These are phyloP conservation scores for Xiphophorus maculatus DNA, from an alignment of 2,113 vertebrate species.

Conservation along the genomic window DNA sequence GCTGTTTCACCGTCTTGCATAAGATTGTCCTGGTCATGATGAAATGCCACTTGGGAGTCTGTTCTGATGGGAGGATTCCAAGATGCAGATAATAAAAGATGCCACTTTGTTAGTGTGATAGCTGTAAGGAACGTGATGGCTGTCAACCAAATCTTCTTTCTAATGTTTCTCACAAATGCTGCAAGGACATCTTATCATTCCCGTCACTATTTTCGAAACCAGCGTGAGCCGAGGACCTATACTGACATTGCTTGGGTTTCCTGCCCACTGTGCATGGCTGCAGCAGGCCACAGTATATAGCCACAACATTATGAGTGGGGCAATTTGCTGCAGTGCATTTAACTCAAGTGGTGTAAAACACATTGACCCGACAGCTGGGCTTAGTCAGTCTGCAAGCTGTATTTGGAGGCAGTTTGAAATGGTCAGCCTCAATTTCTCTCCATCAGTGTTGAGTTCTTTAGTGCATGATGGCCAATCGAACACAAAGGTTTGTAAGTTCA, in stretches of 20 bases:
- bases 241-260: constrained; percentile 38
- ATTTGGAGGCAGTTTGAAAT: constrained; percentile 60
- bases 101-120: constrained; percentile 59
- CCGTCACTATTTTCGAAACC: constrained; percentile 38
- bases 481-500: constrained; percentile 34
- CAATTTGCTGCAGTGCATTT: constrained; percentile 67
- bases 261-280: constrained; percentile 12
- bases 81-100: constrained; percentile 67
- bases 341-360: constrained; percentile 62
- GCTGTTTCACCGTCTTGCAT: constrained; percentile 89
- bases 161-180: constrained; percentile 58
- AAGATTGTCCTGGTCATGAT: constrained; percentile 86
- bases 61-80: constrained; percentile 71
- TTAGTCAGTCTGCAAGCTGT: constrained; percentile 52
- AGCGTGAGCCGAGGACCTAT: constrained; percentile 27
- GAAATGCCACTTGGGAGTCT: constrained; percentile 78
- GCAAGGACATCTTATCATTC: constrained; percentile 56
- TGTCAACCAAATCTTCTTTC: constrained; percentile 49
- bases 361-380: constrained; percentile 66
- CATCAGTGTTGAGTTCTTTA: constrained; percentile 49
- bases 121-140: constrained; percentile 53
- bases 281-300: constrained; percentile 22
- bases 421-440: constrained; percentile 61
- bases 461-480: constrained; percentile 51
- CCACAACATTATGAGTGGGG: constrained; percentile 42